phyloP scores from a whole-genome alignment of 2,113 vertebrate species.

The Hippocampus guttulatus region DNA sequence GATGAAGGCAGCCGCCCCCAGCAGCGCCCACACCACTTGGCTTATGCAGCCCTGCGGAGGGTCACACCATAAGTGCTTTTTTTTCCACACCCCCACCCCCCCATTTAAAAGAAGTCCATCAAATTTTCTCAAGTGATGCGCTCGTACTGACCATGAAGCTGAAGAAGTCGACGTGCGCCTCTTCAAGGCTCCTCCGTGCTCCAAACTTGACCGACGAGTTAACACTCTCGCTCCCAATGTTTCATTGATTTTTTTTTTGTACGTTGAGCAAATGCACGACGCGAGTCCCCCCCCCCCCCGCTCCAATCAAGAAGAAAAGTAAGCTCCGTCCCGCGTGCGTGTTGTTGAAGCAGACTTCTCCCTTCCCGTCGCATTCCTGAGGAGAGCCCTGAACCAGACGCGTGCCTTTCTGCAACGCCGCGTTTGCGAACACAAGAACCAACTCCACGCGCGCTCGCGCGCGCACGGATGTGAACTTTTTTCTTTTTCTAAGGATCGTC shows the following conservation, averaged over 20 bases:
- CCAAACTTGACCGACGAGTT: constrained; percentile 16
- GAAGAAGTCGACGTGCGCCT: constrained; percentile 31
- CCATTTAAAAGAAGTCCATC: background rate
- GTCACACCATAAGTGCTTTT: constrained; percentile 13
- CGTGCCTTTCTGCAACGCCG: constrained; percentile 30
- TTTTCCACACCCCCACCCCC: too few species aligned
- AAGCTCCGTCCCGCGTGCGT: constrained; percentile 19
- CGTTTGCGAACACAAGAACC: background rate
- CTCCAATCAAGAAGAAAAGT: constrained; percentile 4
- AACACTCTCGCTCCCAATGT: constrained; percentile 10
- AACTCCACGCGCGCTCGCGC: background rate
- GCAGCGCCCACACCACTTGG: constrained; percentile 60
- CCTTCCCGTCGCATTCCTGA: constrained; percentile 45
- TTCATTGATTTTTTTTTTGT: background rate
- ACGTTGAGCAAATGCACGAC: background rate
- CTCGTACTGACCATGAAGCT: constrained; percentile 68
- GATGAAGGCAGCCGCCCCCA: constrained; percentile 69
- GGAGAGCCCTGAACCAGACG: constrained; percentile 30
- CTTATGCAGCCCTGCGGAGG: constrained; percentile 59
- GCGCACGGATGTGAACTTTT: background rate
- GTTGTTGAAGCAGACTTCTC: constrained; percentile 18
- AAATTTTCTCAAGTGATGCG: background rate
- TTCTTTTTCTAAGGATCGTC: too few species aligned
- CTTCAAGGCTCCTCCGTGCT: constrained; percentile 32
- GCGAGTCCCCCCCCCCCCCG: background rate